A percentile compares a stretch with the other conserved stretches of the same genome.
These are phyloP conservation scores for Martes martes DNA, from an alignment of 2,113 vertebrate species.

Conservation along the genomic window DNA sequence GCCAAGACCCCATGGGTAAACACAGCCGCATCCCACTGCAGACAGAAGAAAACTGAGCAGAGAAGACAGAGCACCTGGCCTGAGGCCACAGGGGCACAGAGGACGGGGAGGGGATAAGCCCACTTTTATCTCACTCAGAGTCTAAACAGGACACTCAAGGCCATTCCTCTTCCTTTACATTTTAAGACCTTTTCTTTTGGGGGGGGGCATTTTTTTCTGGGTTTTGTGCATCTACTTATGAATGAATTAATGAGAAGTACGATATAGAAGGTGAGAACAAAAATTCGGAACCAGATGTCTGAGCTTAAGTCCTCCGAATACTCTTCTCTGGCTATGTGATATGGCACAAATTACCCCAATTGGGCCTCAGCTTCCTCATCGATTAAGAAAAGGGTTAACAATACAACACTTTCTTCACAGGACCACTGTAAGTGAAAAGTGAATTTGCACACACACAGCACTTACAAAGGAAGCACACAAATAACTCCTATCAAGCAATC, in stretches of 20 bases:
- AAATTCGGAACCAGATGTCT: neutral
- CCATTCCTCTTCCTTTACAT: neutral
- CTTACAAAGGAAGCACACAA: neutral
- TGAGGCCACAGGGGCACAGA: fast-evolving
- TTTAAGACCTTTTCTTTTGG: neutral
- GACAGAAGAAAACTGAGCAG: neutral
- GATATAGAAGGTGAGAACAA: neutral
- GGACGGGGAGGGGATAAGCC: neutral
- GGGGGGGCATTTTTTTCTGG: neutral
- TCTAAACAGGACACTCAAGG: neutral
- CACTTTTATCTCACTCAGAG: neutral
- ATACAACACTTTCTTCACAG: neutral
- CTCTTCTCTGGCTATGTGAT: neutral
- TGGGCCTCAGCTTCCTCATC: neutral
- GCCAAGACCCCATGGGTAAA: neutral
- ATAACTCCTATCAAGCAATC: neutral
- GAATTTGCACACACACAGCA: neutral
- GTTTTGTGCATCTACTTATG: neutral
- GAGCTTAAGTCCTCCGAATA: neutral
- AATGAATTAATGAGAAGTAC: neutral
- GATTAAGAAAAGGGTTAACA: neutral
- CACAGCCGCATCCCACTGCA: fast-evolving
- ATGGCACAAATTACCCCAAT: neutral
- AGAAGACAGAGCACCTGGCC: neutral
- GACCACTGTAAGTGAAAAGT: neutral